Evolutionary conservation across 2,113 vertebrate genomes (phyloP).

Genomic region (Cariama cristata): DNA sequence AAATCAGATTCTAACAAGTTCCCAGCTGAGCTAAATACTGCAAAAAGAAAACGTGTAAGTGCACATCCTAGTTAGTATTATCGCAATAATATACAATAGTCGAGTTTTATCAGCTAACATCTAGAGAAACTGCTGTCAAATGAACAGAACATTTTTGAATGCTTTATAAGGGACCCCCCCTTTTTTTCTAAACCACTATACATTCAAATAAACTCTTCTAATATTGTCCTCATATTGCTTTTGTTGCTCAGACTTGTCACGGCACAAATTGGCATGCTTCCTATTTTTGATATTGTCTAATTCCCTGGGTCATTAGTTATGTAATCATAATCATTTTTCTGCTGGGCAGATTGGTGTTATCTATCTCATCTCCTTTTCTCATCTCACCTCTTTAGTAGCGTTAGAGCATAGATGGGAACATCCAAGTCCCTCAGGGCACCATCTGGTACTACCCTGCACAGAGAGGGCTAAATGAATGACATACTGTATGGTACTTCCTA

Average conservation of each 20-base stretch:
- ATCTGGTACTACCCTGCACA: slow-evolving; percentile 71
- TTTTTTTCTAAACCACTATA: neutral
- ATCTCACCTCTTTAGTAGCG: slow-evolving; percentile 63
- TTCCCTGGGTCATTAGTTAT: slow-evolving; percentile 78
- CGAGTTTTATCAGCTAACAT: neutral
- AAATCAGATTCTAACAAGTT: neutral
- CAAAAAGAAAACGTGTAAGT: neutral
- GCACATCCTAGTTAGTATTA: neutral
- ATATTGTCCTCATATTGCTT: neutral
- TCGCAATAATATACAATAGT: accelerated
- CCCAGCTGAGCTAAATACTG: neutral
- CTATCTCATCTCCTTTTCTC: slow-evolving; percentile 53
- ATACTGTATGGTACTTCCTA: slow-evolving; percentile 48
- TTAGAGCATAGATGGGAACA: slow-evolving; percentile 60
- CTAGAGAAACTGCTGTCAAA: neutral
- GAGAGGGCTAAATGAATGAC: slow-evolving; percentile 61
- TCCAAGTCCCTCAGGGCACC: slow-evolving; percentile 69
- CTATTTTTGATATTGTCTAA: slow-evolving; percentile 69
- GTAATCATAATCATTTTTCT: slow-evolving; percentile 77
- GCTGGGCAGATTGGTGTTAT: slow-evolving; percentile 68
- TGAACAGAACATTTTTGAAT: neutral
- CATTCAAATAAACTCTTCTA: neutral
- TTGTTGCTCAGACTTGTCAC: slow-evolving; percentile 40
- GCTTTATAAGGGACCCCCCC: neutral
- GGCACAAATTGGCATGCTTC: slow-evolving; percentile 45